These are phyloP conservation scores for Archips crataeganus DNA, from an alignment of 2,888 invertebrate species.

Conservation along the genomic window DNA sequence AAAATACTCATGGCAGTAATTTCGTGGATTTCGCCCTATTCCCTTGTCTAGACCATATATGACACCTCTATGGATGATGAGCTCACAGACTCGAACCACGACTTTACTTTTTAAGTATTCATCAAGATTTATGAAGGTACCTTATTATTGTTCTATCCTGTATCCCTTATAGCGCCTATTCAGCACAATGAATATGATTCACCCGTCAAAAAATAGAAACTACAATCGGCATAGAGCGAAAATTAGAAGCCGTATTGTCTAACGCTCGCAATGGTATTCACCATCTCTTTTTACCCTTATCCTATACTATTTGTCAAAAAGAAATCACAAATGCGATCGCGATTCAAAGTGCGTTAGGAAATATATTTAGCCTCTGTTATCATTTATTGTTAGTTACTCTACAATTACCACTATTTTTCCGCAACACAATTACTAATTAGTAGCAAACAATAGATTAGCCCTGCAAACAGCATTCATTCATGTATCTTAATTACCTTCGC, in stretches of 20 bases:
- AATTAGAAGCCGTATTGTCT: background rate
- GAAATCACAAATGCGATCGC: no score
- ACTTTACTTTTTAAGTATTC: no score
- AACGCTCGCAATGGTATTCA: no score
- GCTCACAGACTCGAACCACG: no score
- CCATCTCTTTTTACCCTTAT: no score
- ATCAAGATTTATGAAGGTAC: background rate
- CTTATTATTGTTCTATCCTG: background rate
- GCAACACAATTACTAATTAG: constrained; percentile 34
- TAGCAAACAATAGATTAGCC: constrained; percentile 46
- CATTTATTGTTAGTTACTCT: constrained; percentile 15
- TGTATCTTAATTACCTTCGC: constrained; percentile 50
- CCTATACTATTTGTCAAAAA: no score
- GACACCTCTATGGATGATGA: no score
- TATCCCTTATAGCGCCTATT: background rate
- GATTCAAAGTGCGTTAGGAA: no score
- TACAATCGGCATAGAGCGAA: constrained; percentile 17
- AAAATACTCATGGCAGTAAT: no score
- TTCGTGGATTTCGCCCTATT: no score
- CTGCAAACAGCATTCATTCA: constrained; percentile 57
- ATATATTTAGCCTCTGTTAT: background rate
- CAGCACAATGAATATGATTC: background rate
- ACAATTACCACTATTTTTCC: constrained; percentile 34
- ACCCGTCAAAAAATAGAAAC: background rate
- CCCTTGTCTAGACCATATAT: no score